A percentile compares a stretch with the other conserved stretches of the same genome.
Evolutionary conservation across 1,140 invertebrate genomes (phyloP).

Genomic region (Pristionchus pacificus): DNA sequence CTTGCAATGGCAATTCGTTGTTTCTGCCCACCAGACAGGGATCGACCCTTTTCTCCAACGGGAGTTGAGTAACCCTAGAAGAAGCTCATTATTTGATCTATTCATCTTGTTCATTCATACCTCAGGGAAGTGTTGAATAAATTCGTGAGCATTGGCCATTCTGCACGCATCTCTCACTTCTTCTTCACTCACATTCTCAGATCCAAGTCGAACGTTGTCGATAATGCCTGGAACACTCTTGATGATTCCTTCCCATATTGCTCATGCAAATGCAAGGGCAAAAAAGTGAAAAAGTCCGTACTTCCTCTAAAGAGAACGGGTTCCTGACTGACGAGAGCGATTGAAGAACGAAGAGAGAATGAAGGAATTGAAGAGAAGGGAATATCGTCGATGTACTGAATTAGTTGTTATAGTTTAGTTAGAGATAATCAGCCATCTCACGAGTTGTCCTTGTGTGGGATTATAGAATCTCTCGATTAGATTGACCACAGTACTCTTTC

Average conservation of each 20-base stretch:
- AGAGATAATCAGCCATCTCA: no score
- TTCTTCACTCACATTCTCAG: not conserved
- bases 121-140: not conserved
- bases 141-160: not conserved
- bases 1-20: not conserved
- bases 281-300: no score
- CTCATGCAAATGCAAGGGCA: no score
- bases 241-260: not conserved
- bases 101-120: not conserved
- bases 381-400: not conserved
- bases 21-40: not conserved
- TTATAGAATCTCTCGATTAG: conserved; percentile 61
- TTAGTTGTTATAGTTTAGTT: no score
- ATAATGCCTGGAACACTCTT: not conserved
- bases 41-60: not conserved
- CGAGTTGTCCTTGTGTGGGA: conserved; percentile 55
- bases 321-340: not conserved
- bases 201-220: not conserved
- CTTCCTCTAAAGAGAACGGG: not conserved
- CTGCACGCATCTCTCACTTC: not conserved
- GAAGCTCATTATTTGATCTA: no score
- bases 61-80: not conserved
- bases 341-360: not conserved
- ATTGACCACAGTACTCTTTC: conserved; percentile 57
- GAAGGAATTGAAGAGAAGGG: not conserved